These are phyloP conservation scores for Trichogramma evanescens DNA, from an alignment of 2,888 invertebrate species.

Conservation along the genomic window DNA sequence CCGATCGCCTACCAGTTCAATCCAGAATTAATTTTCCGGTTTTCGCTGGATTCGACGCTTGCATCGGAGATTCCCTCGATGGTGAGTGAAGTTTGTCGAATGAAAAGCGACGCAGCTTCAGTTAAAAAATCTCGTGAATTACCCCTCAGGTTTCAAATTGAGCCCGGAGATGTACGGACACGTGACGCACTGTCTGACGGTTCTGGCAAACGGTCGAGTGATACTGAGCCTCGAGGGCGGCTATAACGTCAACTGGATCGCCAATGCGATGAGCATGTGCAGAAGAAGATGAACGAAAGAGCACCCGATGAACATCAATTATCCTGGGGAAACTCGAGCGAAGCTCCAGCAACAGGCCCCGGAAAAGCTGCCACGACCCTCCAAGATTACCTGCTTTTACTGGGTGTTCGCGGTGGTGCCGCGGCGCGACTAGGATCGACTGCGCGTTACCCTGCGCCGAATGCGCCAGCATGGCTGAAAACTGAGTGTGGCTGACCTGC, in stretches of 20 bases:
- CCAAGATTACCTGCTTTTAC: no score
- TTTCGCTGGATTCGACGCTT: conserved; percentile 90
- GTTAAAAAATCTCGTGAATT: neutral
- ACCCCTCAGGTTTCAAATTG: conserved; percentile 64
- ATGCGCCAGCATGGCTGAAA: no score
- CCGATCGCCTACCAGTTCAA: conserved; percentile 86
- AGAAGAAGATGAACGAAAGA: no score
- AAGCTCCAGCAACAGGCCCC: no score
- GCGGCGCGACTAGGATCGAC: no score
- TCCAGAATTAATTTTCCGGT: conserved; percentile 75
- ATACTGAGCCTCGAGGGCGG: conserved; percentile 85
- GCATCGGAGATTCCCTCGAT: conserved; percentile 77
- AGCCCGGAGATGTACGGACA: conserved; percentile 86
- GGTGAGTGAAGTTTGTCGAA: conserved; percentile 46
- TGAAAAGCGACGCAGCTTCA: neutral
- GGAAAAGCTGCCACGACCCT: no score
- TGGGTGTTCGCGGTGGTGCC: no score
- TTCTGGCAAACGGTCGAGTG: conserved; percentile 75
- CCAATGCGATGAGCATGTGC: no score
- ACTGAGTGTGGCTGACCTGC: no score
- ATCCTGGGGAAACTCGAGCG: no score
- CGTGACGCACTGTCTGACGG: conserved; percentile 76
- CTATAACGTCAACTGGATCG: conserved; percentile 84
- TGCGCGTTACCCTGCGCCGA: no score
- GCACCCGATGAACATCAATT: no score